phyloP scores from a whole-genome alignment of 2,797 vertebrate species.

The Lerista edwardsae region DNA sequence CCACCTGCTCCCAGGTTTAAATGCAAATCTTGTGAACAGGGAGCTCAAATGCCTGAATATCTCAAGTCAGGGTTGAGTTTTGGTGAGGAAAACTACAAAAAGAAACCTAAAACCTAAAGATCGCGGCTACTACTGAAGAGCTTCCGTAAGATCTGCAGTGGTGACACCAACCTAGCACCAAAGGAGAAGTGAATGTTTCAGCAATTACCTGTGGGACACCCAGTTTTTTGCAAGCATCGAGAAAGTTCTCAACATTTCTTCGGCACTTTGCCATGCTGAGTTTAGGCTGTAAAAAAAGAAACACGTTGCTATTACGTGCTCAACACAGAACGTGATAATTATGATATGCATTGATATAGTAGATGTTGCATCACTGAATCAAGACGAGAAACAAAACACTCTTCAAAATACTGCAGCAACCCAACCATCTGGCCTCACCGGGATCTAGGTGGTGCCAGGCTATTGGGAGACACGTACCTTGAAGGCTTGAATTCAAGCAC shows the following conservation, averaged over 20 bases:
- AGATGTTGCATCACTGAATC: not conserved
- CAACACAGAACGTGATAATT: fast-evolving
- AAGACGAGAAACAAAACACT: not conserved
- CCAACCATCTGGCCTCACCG: too few relatives aligned
- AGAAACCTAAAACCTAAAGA: not conserved
- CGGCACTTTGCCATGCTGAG: slow-evolving; percentile 99
- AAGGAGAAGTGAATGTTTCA: too few relatives aligned
- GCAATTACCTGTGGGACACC: slow-evolving; percentile 92
- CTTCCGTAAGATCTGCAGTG: not conserved
- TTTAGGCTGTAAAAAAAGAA: slow-evolving; percentile 86
- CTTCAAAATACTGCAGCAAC: not conserved
- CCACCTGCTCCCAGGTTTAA: not conserved
- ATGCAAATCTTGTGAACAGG: not conserved
- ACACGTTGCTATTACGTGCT: not conserved
- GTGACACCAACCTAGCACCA: too few relatives aligned
- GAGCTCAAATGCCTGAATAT: too few relatives aligned
- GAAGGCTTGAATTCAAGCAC: not conserved
- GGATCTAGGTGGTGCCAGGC: too few relatives aligned
- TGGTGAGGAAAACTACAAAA: too few relatives aligned
- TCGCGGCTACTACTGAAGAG: not conserved
- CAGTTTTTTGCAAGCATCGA: slow-evolving; percentile 96
- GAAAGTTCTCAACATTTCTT: slow-evolving; percentile 97
- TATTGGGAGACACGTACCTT: not conserved
- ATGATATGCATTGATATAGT: slow-evolving; percentile 19
- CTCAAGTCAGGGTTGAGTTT: too few relatives aligned